Conservation (phyloP, 53 echinoderm and acorn worm species). For the Pentamera pediparva region DNA sequence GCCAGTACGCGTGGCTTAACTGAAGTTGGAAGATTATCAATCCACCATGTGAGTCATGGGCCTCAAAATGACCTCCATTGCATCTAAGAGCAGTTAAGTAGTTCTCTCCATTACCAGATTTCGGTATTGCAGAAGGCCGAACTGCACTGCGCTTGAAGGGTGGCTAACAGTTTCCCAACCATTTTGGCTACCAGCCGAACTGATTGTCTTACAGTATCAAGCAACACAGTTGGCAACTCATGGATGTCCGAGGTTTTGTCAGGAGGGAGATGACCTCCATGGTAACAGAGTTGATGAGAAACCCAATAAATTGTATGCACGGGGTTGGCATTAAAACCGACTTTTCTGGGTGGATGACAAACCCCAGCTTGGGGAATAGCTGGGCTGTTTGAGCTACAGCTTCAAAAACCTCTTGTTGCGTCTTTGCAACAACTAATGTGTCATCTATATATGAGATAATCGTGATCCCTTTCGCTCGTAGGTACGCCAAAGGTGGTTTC, state of each 20-base stretch:
- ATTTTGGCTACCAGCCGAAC: conserved; percentile 42
- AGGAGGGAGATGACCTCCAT: conserved; percentile 46
- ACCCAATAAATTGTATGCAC: conserved; percentile 29
- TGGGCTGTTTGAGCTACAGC: no score
- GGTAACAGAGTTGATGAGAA: conserved; percentile 25
- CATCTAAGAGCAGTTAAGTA: conserved; percentile 21
- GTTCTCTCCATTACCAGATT: conserved; percentile 37
- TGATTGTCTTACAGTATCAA: no score
- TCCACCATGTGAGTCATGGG: conserved; percentile 7
- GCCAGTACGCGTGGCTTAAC: no score
- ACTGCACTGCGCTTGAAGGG: conserved; percentile 51
- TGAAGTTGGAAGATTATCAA: conserved; percentile 1
- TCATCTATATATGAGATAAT: no score
- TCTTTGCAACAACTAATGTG: no score
- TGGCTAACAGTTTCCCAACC: conserved; percentile 46
- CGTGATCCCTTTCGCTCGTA: no score
- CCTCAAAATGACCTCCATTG: conserved; percentile 50
- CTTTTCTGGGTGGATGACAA: no score
- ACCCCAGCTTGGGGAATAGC: no score
- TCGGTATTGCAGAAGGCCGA: conserved; percentile 40
- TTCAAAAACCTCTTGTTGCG: no score
- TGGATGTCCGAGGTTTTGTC: no score
- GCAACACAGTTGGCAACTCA: no score
- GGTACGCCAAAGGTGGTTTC: no score
- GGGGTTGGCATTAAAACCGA: conserved; percentile 35